phyloP scores from a whole-genome alignment of 2,888 invertebrate species.

The Rutpela maculata region DNA sequence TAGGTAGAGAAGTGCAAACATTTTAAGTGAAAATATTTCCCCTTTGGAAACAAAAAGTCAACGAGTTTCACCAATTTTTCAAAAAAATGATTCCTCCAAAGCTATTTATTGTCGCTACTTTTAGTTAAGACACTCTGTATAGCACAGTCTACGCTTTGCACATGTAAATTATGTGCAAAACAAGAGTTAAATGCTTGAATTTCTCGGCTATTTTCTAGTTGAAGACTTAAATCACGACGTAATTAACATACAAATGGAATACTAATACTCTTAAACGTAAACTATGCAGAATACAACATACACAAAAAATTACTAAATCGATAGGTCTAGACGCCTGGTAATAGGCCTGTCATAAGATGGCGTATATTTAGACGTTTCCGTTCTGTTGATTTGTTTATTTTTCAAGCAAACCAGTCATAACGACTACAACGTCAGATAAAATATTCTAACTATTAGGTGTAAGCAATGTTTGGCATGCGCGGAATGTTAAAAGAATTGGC shows the following conservation, averaged over 20 bases:
- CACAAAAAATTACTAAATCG: conserved; percentile 30
- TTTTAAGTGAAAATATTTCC: too few species aligned
- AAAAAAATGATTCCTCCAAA: too few species aligned
- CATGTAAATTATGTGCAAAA: background rate
- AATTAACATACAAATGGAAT: conserved; percentile 9
- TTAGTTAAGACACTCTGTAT: too few species aligned
- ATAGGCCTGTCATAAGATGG: background rate
- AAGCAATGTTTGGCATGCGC: too few species aligned
- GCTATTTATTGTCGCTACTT: too few species aligned
- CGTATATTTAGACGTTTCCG: background rate
- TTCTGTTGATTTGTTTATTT: background rate
- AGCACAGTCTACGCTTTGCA: too few species aligned
- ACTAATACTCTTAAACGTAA: background rate
- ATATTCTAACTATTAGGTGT: too few species aligned
- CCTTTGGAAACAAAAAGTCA: too few species aligned
- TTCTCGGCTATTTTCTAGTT: background rate
- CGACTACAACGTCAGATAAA: background rate
- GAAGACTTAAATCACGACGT: background rate
- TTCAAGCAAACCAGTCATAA: background rate
- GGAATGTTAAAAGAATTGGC: too few species aligned
- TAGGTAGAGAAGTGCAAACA: too few species aligned
- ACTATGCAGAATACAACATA: background rate
- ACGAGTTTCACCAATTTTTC: too few species aligned
- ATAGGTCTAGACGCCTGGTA: conserved; percentile 24
- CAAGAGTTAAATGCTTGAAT: background rate